Percentiles rank a stretch among this genome's conserved stretches.
These are phyloP conservation scores for Drepana arcuata DNA, from an alignment of 1,140 invertebrate genomes.

Conservation along the genomic window DNA sequence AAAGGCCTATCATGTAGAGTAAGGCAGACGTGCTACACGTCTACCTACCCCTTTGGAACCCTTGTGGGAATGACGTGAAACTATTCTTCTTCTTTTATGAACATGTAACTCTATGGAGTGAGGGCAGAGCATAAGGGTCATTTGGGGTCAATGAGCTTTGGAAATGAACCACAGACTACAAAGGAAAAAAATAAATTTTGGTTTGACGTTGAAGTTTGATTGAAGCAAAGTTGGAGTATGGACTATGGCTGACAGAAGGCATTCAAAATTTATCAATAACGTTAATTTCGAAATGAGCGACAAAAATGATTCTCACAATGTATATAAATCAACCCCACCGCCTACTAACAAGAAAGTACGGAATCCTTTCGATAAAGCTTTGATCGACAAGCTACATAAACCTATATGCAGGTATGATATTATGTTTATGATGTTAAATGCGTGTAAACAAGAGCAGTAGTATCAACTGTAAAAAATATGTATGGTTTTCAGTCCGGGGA, in stretches of 20 bases:
- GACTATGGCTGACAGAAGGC: no score
- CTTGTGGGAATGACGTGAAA: no score
- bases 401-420: constrained; percentile 67
- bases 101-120: not conserved
- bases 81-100: no score
- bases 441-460: no score
- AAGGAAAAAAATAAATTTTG: constrained; percentile 1
- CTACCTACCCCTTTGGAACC: no score
- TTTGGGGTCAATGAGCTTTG: constrained; percentile 13
- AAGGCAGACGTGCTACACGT: no score
- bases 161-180: no score
- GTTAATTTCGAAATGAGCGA: constrained; percentile 57
- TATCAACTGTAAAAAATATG: constrained; percentile 5
- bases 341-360: constrained; percentile 48
- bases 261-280: constrained; percentile 10
- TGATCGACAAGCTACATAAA: constrained; percentile 60
- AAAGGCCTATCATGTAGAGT: no score
- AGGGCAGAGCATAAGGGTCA: no score
- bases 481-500: constrained; percentile 51
- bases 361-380: constrained; percentile 66
- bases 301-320: constrained; percentile 39
- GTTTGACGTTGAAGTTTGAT: no score
- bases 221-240: no score
- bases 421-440: constrained; percentile 1
- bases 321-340: constrained; percentile 54